Conservation (phyloP, 2,113 vertebrate species). For the Nesogale talazaci region DNA sequence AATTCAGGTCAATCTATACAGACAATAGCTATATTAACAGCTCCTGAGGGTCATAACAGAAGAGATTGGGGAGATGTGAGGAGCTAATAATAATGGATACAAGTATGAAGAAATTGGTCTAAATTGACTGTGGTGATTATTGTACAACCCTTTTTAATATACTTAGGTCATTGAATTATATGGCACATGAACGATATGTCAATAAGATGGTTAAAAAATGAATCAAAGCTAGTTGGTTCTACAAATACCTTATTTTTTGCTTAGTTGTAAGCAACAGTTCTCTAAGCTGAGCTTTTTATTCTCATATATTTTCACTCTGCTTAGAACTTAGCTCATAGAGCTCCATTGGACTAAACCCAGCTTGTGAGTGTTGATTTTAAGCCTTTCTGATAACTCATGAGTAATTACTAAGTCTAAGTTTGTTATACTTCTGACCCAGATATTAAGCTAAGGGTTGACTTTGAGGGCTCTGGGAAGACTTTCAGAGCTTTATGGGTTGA, state of each 20-base stretch:
- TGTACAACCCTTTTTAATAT: no score
- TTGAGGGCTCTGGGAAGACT: conserved; percentile 70
- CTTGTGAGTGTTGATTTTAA: conserved; percentile 73
- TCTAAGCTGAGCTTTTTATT: conserved; percentile 68
- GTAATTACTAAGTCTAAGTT: conserved; percentile 80
- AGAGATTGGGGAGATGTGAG: no score
- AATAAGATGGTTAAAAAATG: neutral
- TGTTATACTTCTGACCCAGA: conserved; percentile 80
- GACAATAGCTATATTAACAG: no score
- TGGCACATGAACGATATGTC: no score
- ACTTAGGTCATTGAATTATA: no score
- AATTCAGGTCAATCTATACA: no score
- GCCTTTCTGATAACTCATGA: conserved; percentile 78
- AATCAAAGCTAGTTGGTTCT: conserved; percentile 53
- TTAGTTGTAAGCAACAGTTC: conserved; percentile 53
- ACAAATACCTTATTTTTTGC: conserved; percentile 65
- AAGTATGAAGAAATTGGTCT: no score
- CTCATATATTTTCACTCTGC: conserved; percentile 69
- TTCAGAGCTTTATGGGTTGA: conserved; percentile 81
- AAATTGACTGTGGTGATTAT: no score
- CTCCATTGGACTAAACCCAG: conserved; percentile 74
- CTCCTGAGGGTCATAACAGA: no score
- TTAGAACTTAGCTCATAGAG: conserved; percentile 66
- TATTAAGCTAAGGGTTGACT: conserved; percentile 70
- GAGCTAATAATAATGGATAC: no score